Evolutionary conservation across 1,140 invertebrate species (phyloP).

Genomic region (Daktulosphaira vitifoliae): DNA sequence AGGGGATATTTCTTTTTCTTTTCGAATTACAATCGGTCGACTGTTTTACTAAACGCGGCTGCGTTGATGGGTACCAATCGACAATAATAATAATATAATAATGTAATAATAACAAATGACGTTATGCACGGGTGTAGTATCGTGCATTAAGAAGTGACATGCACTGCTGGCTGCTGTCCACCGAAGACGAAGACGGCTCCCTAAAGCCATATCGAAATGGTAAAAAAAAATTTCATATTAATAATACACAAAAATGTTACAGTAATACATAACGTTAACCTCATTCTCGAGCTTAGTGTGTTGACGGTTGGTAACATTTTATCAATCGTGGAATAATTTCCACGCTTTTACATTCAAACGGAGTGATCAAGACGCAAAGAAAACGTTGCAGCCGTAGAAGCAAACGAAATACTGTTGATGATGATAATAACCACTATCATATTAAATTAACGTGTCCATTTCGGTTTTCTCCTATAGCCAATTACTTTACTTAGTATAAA

Average conservation of each 20-base stretch:
- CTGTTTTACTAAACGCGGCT: too few species aligned
- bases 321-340: not conserved
- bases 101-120: too few species aligned
- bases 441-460: constrained; percentile 26
- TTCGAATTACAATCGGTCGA: too few species aligned
- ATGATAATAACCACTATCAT: not conserved
- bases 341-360: not conserved
- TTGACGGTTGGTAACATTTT: constrained; percentile 8
- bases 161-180: not conserved
- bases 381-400: not conserved
- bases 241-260: not conserved
- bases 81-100: too few species aligned
- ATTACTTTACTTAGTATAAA: not conserved
- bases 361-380: not conserved
- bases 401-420: not conserved
- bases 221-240: not conserved
- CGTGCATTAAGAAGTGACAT: too few species aligned
- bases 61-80: too few species aligned
- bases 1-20: too few species aligned
- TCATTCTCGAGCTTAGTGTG: not conserved
- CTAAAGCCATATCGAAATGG: constrained; percentile 14
- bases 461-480: constrained; percentile 6
- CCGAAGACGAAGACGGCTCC: not conserved
- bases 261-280: not conserved
- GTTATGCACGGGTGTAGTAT: too few species aligned